Evolutionary conservation across 2,888 invertebrate genomes (phyloP), one percentile per base, ranked within the genome.

Genomic region (Alsophila aescularia): DNA sequence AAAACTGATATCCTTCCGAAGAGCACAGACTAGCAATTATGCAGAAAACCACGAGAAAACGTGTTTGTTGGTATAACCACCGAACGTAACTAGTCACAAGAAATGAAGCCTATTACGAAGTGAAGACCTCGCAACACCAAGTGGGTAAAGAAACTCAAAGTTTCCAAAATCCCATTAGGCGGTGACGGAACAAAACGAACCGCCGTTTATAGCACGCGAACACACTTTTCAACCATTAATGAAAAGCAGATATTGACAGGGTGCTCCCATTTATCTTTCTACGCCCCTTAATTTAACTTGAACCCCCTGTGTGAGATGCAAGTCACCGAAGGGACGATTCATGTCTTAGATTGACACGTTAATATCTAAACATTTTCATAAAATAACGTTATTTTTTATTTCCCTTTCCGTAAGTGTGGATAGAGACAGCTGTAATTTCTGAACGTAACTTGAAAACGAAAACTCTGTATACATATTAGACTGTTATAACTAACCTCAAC

Each of bases 231-330:
- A 78, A 75, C 76, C 84, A 85, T 85, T 85, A 85, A 84, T 83
- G 85, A 83, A 84, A 85, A 75, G 79, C 75, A 81, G 79, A 79
- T 80, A 85, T 85, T 84, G 86, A 85, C 85, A 83, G 84, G 69
- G 66, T 74, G 77, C 74, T 60, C 36, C 81, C 85, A 85, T 85
- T 85, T 86, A 86, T 86, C 84, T 85, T 82, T 73, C 72, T 56
- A 58, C 75, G 71, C 77, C 81, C 81, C 80, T 79, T 83, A 83
- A 84, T 85, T 85, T 83, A 84, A 85, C 74, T 85, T 84, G 65
- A 75, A 70, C 77, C 81, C 64, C 60, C 72, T 64, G 44, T 44
- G 44, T 66, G 65, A 58, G 64, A 66, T 62, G 67, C 85, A 77
- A 85, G 84, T 85, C 85, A 85, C 74, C 71, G 64, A 68, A 73